Base-by-base conservation (phyloP, 2,888 invertebrate species). In the Orthosia incerta region DNA sequence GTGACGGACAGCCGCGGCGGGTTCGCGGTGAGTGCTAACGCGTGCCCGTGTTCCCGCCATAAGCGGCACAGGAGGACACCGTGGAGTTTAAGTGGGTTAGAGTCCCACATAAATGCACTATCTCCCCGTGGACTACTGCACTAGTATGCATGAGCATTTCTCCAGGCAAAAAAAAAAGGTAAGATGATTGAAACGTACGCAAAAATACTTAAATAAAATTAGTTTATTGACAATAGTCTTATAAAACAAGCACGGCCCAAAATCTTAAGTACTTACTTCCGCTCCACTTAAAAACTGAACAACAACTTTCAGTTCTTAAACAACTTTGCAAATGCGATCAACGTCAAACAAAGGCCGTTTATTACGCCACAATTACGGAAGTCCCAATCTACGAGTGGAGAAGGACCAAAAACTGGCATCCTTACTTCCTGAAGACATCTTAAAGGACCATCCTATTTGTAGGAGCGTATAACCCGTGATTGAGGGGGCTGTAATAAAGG, bases 401-500 rank as follows among this genome's bases (percentile, higher is more conserved):
- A 55, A 76, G 71, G 62, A 63, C 79, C 48, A 79, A 71, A 62
- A 71, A 62, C 71, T 51, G 51, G 64, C 12, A n/a, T 56, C 63
- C 67, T 82, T 68, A 71, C 11, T 16, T 53, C 63, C 60, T 82
- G 48, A 77, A 26, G 15, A 60, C 50, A 31, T 46, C 50, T 31
- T 39, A 64, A 23, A 76, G 57, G 18, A 55, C 53, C 69, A 50
- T 69, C 39, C 48, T 68, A 75, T 76, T 79, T 68, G 74, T 74
- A 78, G 57, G 50, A 75, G 63, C 57, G 20, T 61, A 67, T 77
- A 80, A 61, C 26, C 71, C 56, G 63, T 83, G 83, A 84, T 84
- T 85, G 85, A 73, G 78, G 61, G 62, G 62, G 51, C n/a, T 46
- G 73, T 73, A 68, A 83, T 83, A 85, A 85, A 81, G 76, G 57